Evolutionary conservation across 1,140 invertebrate species (phyloP).

Genomic region (Lordiphosa mommai): DNA sequence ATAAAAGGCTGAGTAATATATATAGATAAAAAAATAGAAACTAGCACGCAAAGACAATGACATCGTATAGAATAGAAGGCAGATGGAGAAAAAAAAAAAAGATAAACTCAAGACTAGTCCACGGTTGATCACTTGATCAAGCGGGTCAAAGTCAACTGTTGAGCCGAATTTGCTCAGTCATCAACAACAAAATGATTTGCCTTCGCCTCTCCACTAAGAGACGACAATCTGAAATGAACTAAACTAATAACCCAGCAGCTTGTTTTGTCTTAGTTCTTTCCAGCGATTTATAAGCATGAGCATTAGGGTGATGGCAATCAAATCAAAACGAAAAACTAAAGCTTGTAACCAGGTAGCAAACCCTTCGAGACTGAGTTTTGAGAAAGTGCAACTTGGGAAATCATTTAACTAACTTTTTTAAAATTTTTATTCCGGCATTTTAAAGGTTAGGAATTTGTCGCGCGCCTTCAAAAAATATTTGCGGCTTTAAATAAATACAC

Average conservation of each 20-base stretch:
- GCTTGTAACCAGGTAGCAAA: no score
- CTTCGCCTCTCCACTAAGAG: slow-evolving; percentile 34
- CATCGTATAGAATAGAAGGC: slow-evolving; percentile 26
- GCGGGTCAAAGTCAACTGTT: slow-evolving; percentile 68
- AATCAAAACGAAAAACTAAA: no score
- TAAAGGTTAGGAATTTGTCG: no score
- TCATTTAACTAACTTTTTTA: no score
- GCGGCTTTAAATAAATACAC: no score
- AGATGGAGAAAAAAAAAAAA: slow-evolving; percentile 25
- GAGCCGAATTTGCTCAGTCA: slow-evolving; percentile 61
- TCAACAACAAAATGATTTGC: slow-evolving; percentile 36
- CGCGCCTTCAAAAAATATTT: no score
- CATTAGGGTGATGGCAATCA: slow-evolving; percentile 39
- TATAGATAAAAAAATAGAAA: slow-evolving; percentile 19
- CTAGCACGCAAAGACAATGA: slow-evolving; percentile 33
- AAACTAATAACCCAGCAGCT: slow-evolving; percentile 35
- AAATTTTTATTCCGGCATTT: no score
- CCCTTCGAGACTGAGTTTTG: no score
- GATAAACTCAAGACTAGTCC: slow-evolving; percentile 40
- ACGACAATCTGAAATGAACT: slow-evolving; percentile 26
- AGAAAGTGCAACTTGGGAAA: no score
- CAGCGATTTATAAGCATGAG: slow-evolving; percentile 11
- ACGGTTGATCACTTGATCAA: slow-evolving; percentile 44
- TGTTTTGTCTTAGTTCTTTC: slow-evolving; percentile 31
- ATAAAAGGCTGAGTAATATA: slow-evolving; percentile 27